phyloP scores from a whole-genome alignment of 2,888 invertebrate genomes.

The Tachina lurida region DNA sequence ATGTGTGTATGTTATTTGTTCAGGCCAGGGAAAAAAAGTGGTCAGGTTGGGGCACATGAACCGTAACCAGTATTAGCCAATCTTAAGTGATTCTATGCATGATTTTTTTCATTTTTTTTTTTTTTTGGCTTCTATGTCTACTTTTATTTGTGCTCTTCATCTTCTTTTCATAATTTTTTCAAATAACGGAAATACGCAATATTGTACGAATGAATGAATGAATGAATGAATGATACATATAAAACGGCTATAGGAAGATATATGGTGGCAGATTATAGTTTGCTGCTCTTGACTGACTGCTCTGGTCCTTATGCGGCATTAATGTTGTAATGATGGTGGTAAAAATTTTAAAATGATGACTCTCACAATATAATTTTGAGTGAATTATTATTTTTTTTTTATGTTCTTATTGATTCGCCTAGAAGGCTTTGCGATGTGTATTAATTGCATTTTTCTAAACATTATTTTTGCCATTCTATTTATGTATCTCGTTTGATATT shows the following conservation, averaged over 20 bases:
- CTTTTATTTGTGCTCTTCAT: slow-evolving; percentile 29
- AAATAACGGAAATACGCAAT: slow-evolving; percentile 62
- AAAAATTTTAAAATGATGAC: slow-evolving; percentile 25
- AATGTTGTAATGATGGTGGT: slow-evolving; percentile 26
- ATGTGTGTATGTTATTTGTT: background rate
- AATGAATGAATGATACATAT: slow-evolving; percentile 1
- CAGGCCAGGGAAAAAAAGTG: slow-evolving; percentile 20
- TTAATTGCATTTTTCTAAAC: slow-evolving; percentile 53
- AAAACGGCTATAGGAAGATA: slow-evolving; percentile 30
- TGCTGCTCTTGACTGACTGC: background rate
- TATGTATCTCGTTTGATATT: background rate
- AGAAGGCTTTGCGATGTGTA: slow-evolving; percentile 26
- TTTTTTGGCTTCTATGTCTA: background rate
- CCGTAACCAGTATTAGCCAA: slow-evolving; percentile 81
- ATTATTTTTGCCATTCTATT: slow-evolving; percentile 33
- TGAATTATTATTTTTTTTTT: slow-evolving; percentile 20
- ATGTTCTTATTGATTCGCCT: slow-evolving; percentile 52
- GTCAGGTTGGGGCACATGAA: slow-evolving; percentile 76
- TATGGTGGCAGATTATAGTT: slow-evolving; percentile 25
- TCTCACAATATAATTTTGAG: slow-evolving; percentile 39
- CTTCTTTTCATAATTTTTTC: slow-evolving; percentile 34
- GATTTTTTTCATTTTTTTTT: slow-evolving; percentile 4
- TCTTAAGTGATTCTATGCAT: slow-evolving; percentile 69
- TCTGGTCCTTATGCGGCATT: slow-evolving; percentile 15
- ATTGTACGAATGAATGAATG: slow-evolving; percentile 17